Base-by-base conservation (phyloP, 2,888 invertebrate species). In the Dryadula phaetusa region DNA sequence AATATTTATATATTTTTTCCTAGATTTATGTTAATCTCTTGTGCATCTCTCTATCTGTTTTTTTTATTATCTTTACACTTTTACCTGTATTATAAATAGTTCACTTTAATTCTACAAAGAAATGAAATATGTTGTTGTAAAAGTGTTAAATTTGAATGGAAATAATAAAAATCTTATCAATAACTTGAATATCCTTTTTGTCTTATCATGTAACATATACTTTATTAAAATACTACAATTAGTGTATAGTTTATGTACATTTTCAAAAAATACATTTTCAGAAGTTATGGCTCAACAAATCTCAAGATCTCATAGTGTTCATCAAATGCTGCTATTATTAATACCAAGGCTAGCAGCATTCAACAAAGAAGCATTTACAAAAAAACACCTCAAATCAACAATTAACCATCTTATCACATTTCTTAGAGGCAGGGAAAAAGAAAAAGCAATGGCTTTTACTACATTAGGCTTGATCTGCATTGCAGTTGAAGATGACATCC, bases 261-360 rank as follows among this genome's bases (percentile, higher is more conserved):
- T n/a, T n/a, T n/a, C n/a, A n/a, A n/a, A n/a, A n/a, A n/a, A n/a
- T n/a, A n/a, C n/a, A 28, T 46, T 88, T 87, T 78, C 91, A 79
- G 95, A 96, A 84, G 96, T 98, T n/a, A 94, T 99, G 87, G 95
- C 95, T 56, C 97, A 98, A 79, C 95, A 97, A 75, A 93, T 94
- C 74, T 96, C 96, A 0, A 95, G 96, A 72, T 96, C 96, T 66
- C 90, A 94, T 0, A 95, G 96, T 88, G 97, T 99, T 20, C 99
- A 99, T 78, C 97, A 97, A 82, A 95, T 97, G 44, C 88, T 99
- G 8, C 93, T 99, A 69, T 95, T 96, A 63, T 95, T 99, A 67
- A 93, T 99, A 74, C 99, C 99, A 0, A 94, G 99, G 70, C 89
- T 99, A 44, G 98, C 98, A 7, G 98, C 99, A n/a, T 98, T 99